Evolutionary conservation across 2,888 invertebrate genomes (phyloP), one percentile per base, ranked within the genome.

Genomic region (Heliconius erato): DNA sequence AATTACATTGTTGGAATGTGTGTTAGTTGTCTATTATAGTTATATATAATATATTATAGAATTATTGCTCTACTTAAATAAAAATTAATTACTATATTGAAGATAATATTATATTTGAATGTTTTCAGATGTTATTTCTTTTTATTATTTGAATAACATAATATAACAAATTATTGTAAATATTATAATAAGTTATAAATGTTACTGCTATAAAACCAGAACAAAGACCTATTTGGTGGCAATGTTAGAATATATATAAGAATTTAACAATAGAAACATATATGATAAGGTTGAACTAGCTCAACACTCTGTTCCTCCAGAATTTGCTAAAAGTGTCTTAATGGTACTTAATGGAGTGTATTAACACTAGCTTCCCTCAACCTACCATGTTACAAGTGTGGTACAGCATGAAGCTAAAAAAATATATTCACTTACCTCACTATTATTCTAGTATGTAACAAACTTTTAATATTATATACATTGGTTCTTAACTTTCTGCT

Each of bases 1-100:
- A 49, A 72, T 72, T 72, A 16, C 72, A 72, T 71, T 44, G 26
- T 28, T 72, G 44, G 44, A 16, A 72, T 72, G 72, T 72, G 44
- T 72, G 26, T 49, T 26, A 72, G 14, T 72, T 26, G 14, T 44
- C 14, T 12, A 12, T 40, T 72, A 44, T 67, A 26, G 14, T 71
- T 71, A 26, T 26, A 26, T 35, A 49, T 49, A 49, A 49, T 54
- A 67, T 72, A 71, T 44, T 72, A 16, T 72, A 44, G 1, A 26
- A 40, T 71, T n/a, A 40, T 5, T 71, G 16, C 71, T 44, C 44
- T 23, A 44, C n/a, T 26, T 71, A 26, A n/a, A 44, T 14, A n/a
- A 12, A 32, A 16, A 16, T 28, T 67, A 67, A 67, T 67, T 32
- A 67, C 28, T 28, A 28, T 32, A 28, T 16, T 28, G 6, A 67